A percentile compares a stretch with the other conserved stretches of the same genome.
Evolutionary conservation across 2,888 invertebrate species (phyloP).

Genomic region (Drosophila anomalipes): DNA sequence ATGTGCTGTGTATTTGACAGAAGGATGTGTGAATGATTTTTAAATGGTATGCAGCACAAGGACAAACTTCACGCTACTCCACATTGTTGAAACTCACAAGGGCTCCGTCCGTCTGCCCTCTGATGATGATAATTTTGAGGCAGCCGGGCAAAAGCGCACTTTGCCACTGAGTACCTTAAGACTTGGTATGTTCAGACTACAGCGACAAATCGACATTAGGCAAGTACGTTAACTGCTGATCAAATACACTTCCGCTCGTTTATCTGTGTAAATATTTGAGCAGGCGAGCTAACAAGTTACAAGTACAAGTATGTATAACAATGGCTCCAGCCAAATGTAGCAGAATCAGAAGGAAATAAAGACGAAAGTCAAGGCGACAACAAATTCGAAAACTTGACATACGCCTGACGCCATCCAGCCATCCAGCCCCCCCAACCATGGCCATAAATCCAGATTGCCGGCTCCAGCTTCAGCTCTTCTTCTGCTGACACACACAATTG

Average conservation of each 20-base stretch:
- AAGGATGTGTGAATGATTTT: conserved; percentile 9
- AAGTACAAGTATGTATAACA: conserved; percentile 37
- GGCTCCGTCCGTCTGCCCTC: not conserved
- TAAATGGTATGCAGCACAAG: not conserved
- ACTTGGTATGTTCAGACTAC: conserved; percentile 1
- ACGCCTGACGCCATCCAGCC: conserved; percentile 7
- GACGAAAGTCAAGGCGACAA: conserved; percentile 40
- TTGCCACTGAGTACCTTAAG: conserved; percentile 7
- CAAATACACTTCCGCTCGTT: conserved; percentile 80
- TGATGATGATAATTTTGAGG: conserved; percentile 5
- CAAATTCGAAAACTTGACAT: conserved; percentile 43
- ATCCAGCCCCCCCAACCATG: not conserved
- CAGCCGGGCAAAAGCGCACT: conserved; percentile 11
- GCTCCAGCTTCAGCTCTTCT: conserved; percentile 1
- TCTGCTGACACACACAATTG: conserved; percentile 7
- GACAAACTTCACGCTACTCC: not conserved
- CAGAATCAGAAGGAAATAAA: conserved; percentile 37
- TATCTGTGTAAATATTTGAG: conserved; percentile 81
- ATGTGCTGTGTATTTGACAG: not conserved
- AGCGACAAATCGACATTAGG: conserved; percentile 65
- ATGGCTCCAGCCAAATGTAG: conserved; percentile 24
- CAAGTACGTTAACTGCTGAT: conserved; percentile 68
- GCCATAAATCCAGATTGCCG: not conserved
- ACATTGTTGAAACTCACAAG: not conserved
- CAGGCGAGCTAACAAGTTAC: conserved; percentile 71